phyloP scores from a whole-genome alignment of 2,113 vertebrate species.

The Labeo rohita region DNA sequence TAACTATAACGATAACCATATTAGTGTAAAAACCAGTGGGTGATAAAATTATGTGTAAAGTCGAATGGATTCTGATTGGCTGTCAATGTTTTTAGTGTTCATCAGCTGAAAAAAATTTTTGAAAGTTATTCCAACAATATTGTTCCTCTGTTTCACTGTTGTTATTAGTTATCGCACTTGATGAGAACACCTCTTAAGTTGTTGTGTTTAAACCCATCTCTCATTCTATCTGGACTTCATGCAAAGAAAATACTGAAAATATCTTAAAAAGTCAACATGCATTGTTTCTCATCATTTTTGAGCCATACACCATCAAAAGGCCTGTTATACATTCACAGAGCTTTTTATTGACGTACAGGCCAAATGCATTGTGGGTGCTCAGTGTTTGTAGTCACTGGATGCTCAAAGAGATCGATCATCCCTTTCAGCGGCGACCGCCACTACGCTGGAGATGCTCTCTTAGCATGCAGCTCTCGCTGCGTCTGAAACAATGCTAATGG shows the following conservation, averaged over 20 bases:
- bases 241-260: not conserved
- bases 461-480: slow-evolving; percentile 50
- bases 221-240: not conserved
- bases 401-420: slow-evolving; percentile 57
- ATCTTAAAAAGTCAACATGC: not conserved
- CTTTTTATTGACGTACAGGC: slow-evolving; percentile 52
- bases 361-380: slow-evolving; percentile 46
- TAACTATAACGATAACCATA: not conserved
- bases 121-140: not conserved
- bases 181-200: not conserved
- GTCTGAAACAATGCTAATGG: slow-evolving; percentile 59
- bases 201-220: not conserved
- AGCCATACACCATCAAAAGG: slow-evolving; percentile 1
- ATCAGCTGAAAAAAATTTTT: not conserved
- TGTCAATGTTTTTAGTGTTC: not conserved
- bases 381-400: slow-evolving; percentile 42
- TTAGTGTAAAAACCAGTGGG: not conserved
- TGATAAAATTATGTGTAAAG: not conserved
- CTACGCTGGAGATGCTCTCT: slow-evolving; percentile 42
- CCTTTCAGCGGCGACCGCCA: slow-evolving; percentile 31
- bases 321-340: slow-evolving; percentile 12
- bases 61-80: not conserved
- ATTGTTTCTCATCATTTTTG: slow-evolving; percentile 20
- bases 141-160: not conserved
- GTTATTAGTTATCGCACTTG: not conserved